Base-by-base conservation (phyloP, 2,888 invertebrate genomes). In the Eupithecia tripunctaria region DNA sequence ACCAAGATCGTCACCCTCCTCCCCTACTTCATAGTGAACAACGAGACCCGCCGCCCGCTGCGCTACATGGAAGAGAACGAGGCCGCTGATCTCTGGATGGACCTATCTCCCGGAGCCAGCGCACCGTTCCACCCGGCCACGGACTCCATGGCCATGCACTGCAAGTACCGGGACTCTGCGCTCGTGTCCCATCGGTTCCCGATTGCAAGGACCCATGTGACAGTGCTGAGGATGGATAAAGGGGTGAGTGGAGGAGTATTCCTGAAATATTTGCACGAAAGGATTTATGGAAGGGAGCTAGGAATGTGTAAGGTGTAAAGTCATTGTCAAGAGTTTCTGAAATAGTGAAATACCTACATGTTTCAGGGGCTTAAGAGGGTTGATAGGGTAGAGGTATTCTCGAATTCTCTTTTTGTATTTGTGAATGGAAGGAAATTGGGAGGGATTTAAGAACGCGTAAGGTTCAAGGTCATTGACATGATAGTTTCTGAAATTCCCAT, bases 31-130 rank as follows among this genome's bases (percentile, higher is more conserved):
- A 93, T 97, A 72, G 96, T 98, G 0, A 95, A 95, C 80, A 98
- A 98, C 89, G 96, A 96, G 80, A 96, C 96, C 0, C 95, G 95
- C 77, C 95, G 91, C 3, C 89, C 92, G 74, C 81, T 95, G 12
- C 90, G 97, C 70, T 97, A 96, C 91, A 97, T 98, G 97, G 97
- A 98, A 85, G 97, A 97, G 87, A 97, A 97, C 84, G 97, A 97
- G 85, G 96, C 96, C 60, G 97, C 97, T 0, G 98, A 98, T 89
- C 92, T 98, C 14, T 98, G 97, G 98, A 95, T 96, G 68, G 97
- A 97, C 90, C 90, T 97, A 25, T 90, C 95, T 0, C 96, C 97
- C 0, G 95, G 95, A 75, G 96, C 97, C 88, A 96, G 96, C 80
- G 89, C 96, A 21, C 95, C 97, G 10, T 97, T 97, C 89, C 98